Evolutionary conservation across 1,140 invertebrate species (phyloP).

Genomic region (Matsumurasca onukii): DNA sequence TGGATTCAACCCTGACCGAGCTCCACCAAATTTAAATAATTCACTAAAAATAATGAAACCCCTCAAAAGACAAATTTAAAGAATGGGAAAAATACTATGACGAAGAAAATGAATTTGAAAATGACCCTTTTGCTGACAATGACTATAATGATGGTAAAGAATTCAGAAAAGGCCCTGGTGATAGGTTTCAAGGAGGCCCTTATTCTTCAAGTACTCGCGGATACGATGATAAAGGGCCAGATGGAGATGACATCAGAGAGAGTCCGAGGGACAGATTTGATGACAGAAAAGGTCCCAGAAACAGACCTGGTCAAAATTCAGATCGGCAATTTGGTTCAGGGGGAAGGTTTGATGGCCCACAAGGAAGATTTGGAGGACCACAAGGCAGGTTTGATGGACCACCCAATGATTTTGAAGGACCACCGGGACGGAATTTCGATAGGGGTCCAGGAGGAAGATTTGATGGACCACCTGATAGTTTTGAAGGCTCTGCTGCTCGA

Average conservation of each 20-base stretch:
- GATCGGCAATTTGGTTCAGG: not conserved
- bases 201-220: not conserved
- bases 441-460: constrained; percentile 3
- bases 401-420: constrained; percentile 11
- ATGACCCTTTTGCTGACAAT: constrained; percentile 9
- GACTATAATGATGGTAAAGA: constrained; percentile 11
- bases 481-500: constrained; percentile 1
- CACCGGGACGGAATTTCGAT: not conserved
- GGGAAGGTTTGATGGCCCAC: constrained; percentile 14
- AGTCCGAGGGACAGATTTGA: constrained; percentile 4
- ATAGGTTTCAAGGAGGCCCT: constrained; percentile 24
- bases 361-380: constrained; percentile 7
- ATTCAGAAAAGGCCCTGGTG: constrained; percentile 10
- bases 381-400: constrained; percentile 1
- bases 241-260: not conserved
- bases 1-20: constrained; percentile 24
- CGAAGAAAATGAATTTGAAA: constrained; percentile 31
- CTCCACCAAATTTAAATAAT: constrained; percentile 18
- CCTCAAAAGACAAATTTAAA: constrained; percentile 8
- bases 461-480: constrained; percentile 9
- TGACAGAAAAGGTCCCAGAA: not conserved
- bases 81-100: constrained; percentile 22
- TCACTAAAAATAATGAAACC: not conserved
- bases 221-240: constrained; percentile 10
- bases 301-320: not conserved